Evolutionary conservation across 2,113 vertebrate species (phyloP), one percentile per base, ranked within the genome.

Genomic region (Stegastes partitus): DNA sequence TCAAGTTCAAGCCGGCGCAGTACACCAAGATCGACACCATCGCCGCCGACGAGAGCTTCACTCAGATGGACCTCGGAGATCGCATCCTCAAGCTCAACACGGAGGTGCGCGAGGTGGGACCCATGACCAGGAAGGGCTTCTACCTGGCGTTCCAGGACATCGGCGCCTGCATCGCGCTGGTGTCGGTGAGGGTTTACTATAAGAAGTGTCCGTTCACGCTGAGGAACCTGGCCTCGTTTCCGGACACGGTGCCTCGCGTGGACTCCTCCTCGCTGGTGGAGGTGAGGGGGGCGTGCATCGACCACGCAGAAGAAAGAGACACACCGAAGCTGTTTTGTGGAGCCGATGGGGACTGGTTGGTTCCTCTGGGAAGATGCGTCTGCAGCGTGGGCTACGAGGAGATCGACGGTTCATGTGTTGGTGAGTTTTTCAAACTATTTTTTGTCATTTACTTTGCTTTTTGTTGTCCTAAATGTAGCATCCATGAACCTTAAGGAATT

Each of bases 1-100:
- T 96, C 57, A 97, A 97, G 82, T 98, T 99, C 92, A 97, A 95
- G 81, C 92, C 97, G 22, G 91, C 72, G 12, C 96, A 96, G 69
- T 98, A 96, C 89, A 96, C 90, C 25, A 99, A 99, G 93, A 97
- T 99, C 2, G 97, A 99, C 82, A 99, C 97, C 55, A 97, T 99
- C 71, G 97, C 97, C 1, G 97, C 97, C 0, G 97, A 98, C 31
- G 97, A 99, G 89, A 99, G 97, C 89, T 99, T 99, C 75, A 99
- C 97, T 21, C 97, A 99, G 87, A 98, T 98, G 97, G 97, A 99
- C 85, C 92, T 99, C 26, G 97, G 97, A 1, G 97, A 99, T 83
- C 97, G 97, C 34, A 98, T 99, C 87, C 96, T 99, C 74, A 99
- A 99, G 83, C 96, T 99, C 42, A 99, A 99, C 93, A 99, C 97